These are phyloP conservation scores for Phylloscopus trochilus DNA, from an alignment of 2,113 vertebrate species.

Conservation along the genomic window DNA sequence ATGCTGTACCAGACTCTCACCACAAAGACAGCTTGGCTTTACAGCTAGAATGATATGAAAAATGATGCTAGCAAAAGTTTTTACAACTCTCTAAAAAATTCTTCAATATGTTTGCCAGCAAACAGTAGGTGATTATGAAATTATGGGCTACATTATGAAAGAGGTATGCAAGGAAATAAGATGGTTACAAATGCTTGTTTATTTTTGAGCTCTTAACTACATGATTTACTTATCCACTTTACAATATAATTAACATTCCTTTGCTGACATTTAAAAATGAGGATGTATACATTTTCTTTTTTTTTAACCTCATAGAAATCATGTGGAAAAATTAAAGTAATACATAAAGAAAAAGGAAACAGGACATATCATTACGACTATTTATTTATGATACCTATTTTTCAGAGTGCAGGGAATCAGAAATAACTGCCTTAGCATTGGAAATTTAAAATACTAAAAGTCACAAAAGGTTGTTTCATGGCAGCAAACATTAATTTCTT, in stretches of 20 bases:
- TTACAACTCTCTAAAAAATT: slow-evolving; percentile 22
- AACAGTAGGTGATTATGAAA: slow-evolving; percentile 45
- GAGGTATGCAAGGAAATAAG: not conserved
- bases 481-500: not conserved
- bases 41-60: not conserved
- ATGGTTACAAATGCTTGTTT: slow-evolving; percentile 25
- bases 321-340: slow-evolving; percentile 12
- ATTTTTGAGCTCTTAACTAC: slow-evolving; percentile 24
- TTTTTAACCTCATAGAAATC: not conserved
- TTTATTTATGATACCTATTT: not conserved
- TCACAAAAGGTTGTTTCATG: not conserved
- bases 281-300: not conserved
- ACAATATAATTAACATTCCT: slow-evolving; percentile 28
- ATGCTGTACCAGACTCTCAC: not conserved
- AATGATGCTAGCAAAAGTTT: slow-evolving; percentile 16
- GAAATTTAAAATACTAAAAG: not conserved
- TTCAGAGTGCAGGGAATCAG: not conserved
- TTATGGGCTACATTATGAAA: not conserved
- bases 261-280: slow-evolving; percentile 8
- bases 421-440: not conserved
- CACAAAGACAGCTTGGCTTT: slow-evolving; percentile 1
- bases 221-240: slow-evolving; percentile 25
- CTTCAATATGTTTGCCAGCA: slow-evolving; percentile 15
- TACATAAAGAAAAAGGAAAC: not conserved
- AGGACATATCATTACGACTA: not conserved